Evolutionary conservation across 2,113 vertebrate species (phyloP), one percentile per base, ranked within the genome.

Genomic region (Porphyrio hochstetteri): DNA sequence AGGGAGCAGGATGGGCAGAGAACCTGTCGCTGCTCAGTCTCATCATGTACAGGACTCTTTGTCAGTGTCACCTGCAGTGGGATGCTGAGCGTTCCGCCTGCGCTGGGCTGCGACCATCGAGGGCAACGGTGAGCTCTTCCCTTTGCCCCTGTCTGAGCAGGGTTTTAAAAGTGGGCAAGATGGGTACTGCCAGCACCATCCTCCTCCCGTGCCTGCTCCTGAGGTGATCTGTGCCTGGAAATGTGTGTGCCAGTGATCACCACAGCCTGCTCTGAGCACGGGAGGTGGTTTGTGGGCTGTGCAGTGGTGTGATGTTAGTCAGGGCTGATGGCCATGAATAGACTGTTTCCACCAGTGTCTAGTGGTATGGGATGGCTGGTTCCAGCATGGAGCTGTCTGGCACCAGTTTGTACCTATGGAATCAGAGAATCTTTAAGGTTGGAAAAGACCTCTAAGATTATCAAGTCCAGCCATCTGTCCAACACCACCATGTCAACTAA

Each of bases 191-290:
- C 52, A 36, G 50, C 71, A 60, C 65, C 16, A 13, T 27, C 6
- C 7, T 36, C 7, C 14, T 76, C 50, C 40, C 20, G 10, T 9
- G 7, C 13, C 0, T 5, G 59, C 21, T 65, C 20, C 55, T 16
- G 16, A 7, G 31, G 63, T 9, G 3, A 36, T 40, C n/a, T 5
- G 38, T n/a, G 6, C 14, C 0, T 3, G 52, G 28, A 31, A n/a
- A 2, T 2, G 6, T 38, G 24, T 16, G 71, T 46, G 29, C 23
- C 29, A 6, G 21, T 21, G 42, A 24, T 13, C n/a, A 19, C 7
- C 8, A 0, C 4, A 28, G 50, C 4, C 5, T 38, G 89, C 44
- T 46, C 44, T 15, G 15, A 8, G 17, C 3, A 0, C 0, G 2
- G 69, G 36, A 35, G n/a, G 40, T 53, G 64, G 16, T 8, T 81